Base-by-base conservation (phyloP, 2,797 vertebrate species). In the Gastrophryne carolinensis region DNA sequence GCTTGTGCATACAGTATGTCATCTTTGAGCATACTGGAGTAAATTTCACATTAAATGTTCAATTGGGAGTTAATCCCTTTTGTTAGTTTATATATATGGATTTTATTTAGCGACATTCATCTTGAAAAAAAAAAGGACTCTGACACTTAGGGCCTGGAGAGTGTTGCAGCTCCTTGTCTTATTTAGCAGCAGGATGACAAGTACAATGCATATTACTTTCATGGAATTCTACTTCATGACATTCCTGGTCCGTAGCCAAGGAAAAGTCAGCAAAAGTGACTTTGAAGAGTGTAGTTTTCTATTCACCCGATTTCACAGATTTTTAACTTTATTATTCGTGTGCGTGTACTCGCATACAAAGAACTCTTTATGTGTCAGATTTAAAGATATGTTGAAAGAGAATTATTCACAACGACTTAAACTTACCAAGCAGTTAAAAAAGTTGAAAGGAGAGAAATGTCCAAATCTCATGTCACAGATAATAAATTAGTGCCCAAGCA, bases 201-300 rank as follows among this genome's bases (percentile, higher is more conserved):
- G 27, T 34, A 34, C 24, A 64, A 26, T 27, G 26, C 6, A 9
- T 34, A 30, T 66, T 32, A 34, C 27, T 66, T 63, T 35, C 26
- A 32, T 30, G 63, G 17, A 34, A 34, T 66, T 32, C 29, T 66
- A 27, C 27, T 66, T 32, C 27, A 13, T 34, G 44, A 9, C 29
- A 34, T 66, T 66, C 13, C 11, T 50, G 63, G 44, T 50, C 44
- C n/a, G 30, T 12, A 23, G 63, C 63, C 63, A 66, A 66, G 41
- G 26, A 34, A 50, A 66, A 50, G 27, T 66, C 44, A 65, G 26
- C 23, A 50, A 19, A 49, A 17, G 6, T 66, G 44, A 66, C 27
- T 24, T 34, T 49, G 27, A 66, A 34, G 41, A 32, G 41, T 49
- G 47, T 49, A 52, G 5, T 17, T 47, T 47, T n/a, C 44, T 17